phyloP scores from a whole-genome alignment of 2,797 vertebrate species.

The Setipinna tenuifilis region DNA sequence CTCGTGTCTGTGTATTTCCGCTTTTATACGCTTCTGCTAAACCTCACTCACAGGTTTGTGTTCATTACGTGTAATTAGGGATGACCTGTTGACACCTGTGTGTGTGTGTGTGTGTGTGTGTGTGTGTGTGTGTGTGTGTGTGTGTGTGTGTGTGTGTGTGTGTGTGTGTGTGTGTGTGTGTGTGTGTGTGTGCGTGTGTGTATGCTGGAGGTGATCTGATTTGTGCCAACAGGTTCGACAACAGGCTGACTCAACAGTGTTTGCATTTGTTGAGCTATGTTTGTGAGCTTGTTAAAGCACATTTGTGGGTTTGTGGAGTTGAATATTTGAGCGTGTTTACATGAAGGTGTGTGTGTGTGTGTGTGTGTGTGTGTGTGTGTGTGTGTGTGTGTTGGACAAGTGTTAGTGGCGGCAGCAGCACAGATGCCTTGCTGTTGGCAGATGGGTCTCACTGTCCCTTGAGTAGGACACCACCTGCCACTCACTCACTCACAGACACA shows the following conservation, averaged over 20 bases:
- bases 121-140: not conserved
- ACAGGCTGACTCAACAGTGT: not conserved
- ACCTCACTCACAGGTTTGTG: not conserved
- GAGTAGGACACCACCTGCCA: slow-evolving; percentile 46
- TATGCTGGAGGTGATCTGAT: not conserved
- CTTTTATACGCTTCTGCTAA: not conserved
- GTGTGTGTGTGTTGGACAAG: slow-evolving; percentile 25
- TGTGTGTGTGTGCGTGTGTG: not conserved
- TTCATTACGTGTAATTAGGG: not conserved
- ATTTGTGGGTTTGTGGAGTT: not conserved
- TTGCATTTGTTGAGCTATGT: not conserved
- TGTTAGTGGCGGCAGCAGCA: slow-evolving; percentile 35
- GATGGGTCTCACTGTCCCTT: slow-evolving; percentile 40
- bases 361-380: slow-evolving; percentile 29
- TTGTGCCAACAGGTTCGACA: not conserved
- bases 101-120: not conserved
- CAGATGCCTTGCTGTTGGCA: slow-evolving; percentile 42
- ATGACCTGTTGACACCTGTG: not conserved
- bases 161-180: not conserved
- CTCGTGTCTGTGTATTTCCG: not conserved
- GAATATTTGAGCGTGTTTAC: slow-evolving; percentile 29
- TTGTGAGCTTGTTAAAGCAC: not conserved
- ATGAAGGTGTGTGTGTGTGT: slow-evolving; percentile 4
- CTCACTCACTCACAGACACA: slow-evolving; percentile 7
- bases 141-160: not conserved